Conservation (phyloP, 2,888 invertebrate genomes). For the Megamerina dolium region DNA sequence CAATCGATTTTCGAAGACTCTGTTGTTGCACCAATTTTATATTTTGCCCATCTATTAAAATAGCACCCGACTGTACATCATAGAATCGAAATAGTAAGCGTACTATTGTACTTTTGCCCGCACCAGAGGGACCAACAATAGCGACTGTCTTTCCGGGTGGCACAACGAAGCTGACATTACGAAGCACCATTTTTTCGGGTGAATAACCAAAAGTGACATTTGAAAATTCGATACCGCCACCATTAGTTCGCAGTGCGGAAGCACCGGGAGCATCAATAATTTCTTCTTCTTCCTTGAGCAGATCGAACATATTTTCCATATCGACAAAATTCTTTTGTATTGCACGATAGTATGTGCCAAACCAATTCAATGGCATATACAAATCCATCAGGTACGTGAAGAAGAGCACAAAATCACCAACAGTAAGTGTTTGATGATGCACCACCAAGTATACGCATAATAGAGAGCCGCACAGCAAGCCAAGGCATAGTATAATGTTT, state of each 20-base stretch:
- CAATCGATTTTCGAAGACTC: constrained; percentile 74
- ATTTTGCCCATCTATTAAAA: constrained; percentile 85
- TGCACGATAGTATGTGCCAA: constrained; percentile 95
- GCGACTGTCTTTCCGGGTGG: constrained; percentile 82
- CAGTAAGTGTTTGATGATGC: constrained; percentile 61
- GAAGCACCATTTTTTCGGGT: constrained; percentile 69
- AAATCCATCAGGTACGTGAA: constrained; percentile 91
- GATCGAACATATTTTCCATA: constrained; percentile 99
- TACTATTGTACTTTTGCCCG: constrained; percentile 95
- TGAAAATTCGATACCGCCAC: constrained; percentile 77
- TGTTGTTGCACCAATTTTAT: constrained; percentile 78
- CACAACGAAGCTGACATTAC: constrained; percentile 71
- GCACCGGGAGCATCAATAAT: constrained; percentile 79
- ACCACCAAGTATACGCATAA: constrained; percentile 85
- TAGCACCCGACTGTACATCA: constrained; percentile 82
- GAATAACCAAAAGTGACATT: constrained; percentile 87
- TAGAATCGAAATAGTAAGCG: constrained; percentile 93
- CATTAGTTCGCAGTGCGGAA: constrained; percentile 54
- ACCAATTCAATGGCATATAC: constrained; percentile 94
- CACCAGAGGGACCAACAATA: constrained; percentile 81
- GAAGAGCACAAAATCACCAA: constrained; percentile 95
- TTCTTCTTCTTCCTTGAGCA: constrained; percentile 82
- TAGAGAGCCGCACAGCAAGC: constrained; percentile 79
- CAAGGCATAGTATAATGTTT: constrained; percentile 81
- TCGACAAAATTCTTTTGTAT: constrained; percentile 97